Evolutionary conservation across 1,140 invertebrate genomes (phyloP).

Genomic region (Anoplolepis gracilipes): DNA sequence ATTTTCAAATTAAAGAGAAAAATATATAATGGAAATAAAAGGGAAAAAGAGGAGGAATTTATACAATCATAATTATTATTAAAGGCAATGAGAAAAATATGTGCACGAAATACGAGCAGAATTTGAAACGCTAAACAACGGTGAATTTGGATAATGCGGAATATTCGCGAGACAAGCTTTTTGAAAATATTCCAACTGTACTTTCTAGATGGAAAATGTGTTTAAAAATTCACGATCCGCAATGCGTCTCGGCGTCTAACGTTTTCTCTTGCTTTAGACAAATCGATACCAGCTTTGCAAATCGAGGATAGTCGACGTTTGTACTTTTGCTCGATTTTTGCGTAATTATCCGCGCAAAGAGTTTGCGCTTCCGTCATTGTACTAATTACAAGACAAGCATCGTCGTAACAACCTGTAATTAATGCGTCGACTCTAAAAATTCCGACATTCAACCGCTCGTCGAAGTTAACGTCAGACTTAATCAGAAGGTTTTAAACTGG

Average conservation of each 20-base stretch:
- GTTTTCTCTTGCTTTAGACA: conserved; percentile 29
- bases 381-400: conserved; percentile 40
- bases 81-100: background rate
- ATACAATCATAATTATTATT: background rate
- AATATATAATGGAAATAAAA: too few relatives aligned
- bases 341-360: conserved; percentile 44
- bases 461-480: conserved; percentile 41
- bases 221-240: conserved; percentile 67
- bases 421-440: conserved; percentile 43
- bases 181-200: conserved; percentile 13
- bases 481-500: conserved; percentile 43
- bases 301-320: background rate
- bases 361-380: background rate
- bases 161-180: background rate
- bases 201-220: conserved; percentile 10
- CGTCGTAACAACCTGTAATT: conserved; percentile 37
- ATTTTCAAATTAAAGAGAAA: background rate
- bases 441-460: conserved; percentile 18
- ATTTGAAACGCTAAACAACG: background rate
- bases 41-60: background rate
- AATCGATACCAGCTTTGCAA: conserved; percentile 22
- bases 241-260: conserved; percentile 64
- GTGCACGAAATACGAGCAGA: background rate
- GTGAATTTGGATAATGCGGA: background rate
- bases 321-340: conserved; percentile 37